A percentile compares a stretch with the other conserved stretches of the same genome.
phyloP scores from a whole-genome alignment of 2,113 vertebrate genomes.

The Ptychochromis oligacanthus region DNA sequence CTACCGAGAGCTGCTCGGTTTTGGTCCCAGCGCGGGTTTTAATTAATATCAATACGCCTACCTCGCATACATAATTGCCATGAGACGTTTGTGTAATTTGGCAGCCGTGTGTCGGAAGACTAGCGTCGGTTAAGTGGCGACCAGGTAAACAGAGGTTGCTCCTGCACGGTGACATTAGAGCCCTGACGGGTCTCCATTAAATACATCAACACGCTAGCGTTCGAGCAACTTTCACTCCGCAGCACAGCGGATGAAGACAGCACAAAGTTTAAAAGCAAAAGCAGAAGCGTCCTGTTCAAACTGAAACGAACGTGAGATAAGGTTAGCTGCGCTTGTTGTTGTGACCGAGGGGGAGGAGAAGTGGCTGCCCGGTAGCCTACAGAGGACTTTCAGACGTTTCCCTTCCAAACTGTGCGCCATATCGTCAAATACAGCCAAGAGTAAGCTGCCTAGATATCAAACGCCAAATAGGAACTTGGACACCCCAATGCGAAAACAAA shows the following conservation, averaged over 20 bases:
- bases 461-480: neutral
- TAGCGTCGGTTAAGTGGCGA: neutral
- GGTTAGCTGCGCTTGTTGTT: constrained; percentile 60
- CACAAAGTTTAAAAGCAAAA: neutral
- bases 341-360: constrained; percentile 72
- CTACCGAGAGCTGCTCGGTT: neutral
- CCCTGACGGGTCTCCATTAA: constrained; percentile 16
- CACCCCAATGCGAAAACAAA: neutral
- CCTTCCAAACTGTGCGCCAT: constrained; percentile 73
- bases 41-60: neutral
- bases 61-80: neutral
- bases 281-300: neutral
- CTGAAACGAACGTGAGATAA: constrained; percentile 9
- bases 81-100: neutral
- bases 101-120: neutral
- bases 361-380: constrained; percentile 61
- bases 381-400: constrained; percentile 64
- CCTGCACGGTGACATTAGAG: constrained; percentile 44
- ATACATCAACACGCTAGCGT: constrained; percentile 2
- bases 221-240: constrained; percentile 13
- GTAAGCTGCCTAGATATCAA: neutral
- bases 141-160: constrained; percentile 54
- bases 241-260: neutral
- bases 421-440: constrained; percentile 57
- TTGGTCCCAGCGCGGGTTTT: neutral